These are phyloP conservation scores for Rhinogobio ventralis DNA, from an alignment of 2,797 vertebrate genomes.

Conservation along the genomic window DNA sequence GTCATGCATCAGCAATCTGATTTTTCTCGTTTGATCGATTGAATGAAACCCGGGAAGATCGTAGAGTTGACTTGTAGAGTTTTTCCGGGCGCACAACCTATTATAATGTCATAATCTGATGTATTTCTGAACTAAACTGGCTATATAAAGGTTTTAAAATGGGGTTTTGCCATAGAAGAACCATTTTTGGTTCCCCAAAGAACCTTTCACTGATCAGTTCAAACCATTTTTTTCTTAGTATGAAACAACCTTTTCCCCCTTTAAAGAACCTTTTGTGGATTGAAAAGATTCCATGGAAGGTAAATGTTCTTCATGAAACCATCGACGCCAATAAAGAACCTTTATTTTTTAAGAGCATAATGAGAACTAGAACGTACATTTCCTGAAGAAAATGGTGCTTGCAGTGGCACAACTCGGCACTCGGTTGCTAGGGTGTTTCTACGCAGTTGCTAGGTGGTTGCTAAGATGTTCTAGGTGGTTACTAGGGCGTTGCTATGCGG, in stretches of 20 bases:
- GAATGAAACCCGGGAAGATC: slow-evolving; percentile 36
- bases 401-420: too few species aligned
- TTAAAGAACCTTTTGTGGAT: not conserved
- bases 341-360: too few species aligned
- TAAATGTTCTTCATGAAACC: not conserved
- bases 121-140: not conserved
- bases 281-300: not conserved
- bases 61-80: not conserved
- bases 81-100: not conserved
- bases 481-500: too few species aligned
- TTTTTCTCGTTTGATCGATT: slow-evolving; percentile 31
- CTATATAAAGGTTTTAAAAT: not conserved
- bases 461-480: too few species aligned
- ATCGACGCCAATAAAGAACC: too few species aligned
- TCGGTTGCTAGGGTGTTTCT: too few species aligned
- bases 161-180: not conserved
- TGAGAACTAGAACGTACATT: too few species aligned
- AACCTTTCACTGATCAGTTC: not conserved
- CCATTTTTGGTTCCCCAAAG: not conserved
- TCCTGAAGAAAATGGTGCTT: too few species aligned
- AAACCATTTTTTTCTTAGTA: not conserved
- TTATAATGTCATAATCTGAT: not conserved
- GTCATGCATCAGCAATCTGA: slow-evolving; percentile 49
- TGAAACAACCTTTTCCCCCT: not conserved
- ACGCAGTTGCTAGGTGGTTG: too few species aligned